Evolutionary conservation across 1,140 invertebrate species (phyloP).

Genomic region (Melitaea cinxia): DNA sequence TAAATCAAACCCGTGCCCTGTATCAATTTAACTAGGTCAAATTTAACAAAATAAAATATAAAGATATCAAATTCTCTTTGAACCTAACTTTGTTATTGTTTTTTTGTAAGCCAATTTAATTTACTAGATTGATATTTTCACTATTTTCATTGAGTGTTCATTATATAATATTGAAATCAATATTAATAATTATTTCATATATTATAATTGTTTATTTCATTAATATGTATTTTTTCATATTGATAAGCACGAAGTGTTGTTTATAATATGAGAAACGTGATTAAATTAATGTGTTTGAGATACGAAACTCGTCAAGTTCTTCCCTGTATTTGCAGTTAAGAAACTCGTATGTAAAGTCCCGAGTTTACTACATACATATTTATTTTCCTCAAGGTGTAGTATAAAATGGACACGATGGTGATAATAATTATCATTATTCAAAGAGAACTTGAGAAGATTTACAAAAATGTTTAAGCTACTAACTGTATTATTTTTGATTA

Average conservation of each 20-base stretch:
- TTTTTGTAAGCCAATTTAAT: too few relatives aligned
- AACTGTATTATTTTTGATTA: slow-evolving; percentile 32
- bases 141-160: too few relatives aligned
- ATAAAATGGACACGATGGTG: slow-evolving; percentile 10
- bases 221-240: too few relatives aligned
- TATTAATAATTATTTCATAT: too few relatives aligned
- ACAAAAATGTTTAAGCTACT: slow-evolving; percentile 45
- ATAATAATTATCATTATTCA: not conserved
- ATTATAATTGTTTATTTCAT: too few relatives aligned
- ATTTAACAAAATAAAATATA: too few relatives aligned
- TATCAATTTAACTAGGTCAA: too few relatives aligned
- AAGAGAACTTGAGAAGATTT: not conserved
- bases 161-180: too few relatives aligned
- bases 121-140: too few relatives aligned
- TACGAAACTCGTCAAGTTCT: not conserved
- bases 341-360: slow-evolving; percentile 18
- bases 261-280: not conserved
- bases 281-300: not conserved
- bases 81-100: too few relatives aligned
- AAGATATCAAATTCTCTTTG: too few relatives aligned
- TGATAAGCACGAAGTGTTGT: not conserved
- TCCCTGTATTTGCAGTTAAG: not conserved
- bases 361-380: not conserved
- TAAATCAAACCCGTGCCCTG: too few relatives aligned
- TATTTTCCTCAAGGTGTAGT: slow-evolving; percentile 16